phyloP scores from a whole-genome alignment of 2,797 vertebrate genomes.

The Pristis pectinata region DNA sequence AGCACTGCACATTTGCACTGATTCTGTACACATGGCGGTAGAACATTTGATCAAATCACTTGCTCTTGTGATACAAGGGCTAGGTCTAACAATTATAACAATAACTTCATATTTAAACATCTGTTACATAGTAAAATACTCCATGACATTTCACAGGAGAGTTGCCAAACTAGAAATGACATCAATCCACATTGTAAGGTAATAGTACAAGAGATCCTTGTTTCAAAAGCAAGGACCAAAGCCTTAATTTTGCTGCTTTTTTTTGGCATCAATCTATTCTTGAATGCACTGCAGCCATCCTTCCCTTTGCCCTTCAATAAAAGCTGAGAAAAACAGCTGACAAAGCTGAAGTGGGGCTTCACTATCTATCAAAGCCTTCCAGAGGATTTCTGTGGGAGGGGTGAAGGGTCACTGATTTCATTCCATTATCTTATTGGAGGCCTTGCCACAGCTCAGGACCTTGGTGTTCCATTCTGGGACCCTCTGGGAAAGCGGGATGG shows the following conservation, averaged over 20 bases:
- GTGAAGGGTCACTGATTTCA: too few relatives aligned
- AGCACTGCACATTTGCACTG: not conserved
- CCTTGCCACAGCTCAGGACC: too few relatives aligned
- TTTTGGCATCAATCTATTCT: not conserved
- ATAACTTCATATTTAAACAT: not conserved
- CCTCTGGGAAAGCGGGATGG: too few relatives aligned
- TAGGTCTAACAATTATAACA: not conserved
- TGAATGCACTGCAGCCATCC: not conserved
- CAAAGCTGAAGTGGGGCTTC: too few relatives aligned
- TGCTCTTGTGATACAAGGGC: not conserved
- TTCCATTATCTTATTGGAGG: too few relatives aligned
- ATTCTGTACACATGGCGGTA: not conserved
- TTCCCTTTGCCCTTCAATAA: not conserved
- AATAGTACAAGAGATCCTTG: not conserved
- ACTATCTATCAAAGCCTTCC: too few relatives aligned
- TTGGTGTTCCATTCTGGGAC: too few relatives aligned
- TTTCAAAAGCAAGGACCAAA: not conserved
- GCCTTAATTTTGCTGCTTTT: not conserved
- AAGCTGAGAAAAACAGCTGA: not conserved
- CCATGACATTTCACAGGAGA: not conserved
- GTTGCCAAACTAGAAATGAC: not conserved
- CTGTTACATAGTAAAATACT: not conserved
- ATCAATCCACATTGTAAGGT: not conserved
- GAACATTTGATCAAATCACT: not conserved
- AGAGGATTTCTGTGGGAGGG: too few relatives aligned